Conservation (phyloP, 2,113 vertebrate species). For the Atrichornis clamosus region DNA sequence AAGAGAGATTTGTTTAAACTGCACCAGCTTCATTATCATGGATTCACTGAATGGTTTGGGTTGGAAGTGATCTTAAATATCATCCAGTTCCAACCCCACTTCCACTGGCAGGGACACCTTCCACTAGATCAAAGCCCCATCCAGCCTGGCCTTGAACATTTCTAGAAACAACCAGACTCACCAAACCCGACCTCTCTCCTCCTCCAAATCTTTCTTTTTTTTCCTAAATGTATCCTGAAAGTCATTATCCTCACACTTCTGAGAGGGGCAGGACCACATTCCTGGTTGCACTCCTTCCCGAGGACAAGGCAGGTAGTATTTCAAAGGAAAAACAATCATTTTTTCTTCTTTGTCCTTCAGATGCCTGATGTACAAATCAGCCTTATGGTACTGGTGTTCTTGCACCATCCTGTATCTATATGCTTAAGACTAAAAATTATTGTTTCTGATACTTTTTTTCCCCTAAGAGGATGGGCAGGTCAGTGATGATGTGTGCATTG, state of each 20-base stretch:
- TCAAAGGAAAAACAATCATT: background rate
- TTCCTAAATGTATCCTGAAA: background rate
- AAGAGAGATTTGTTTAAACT: background rate
- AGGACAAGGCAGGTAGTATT: background rate
- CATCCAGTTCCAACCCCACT: background rate
- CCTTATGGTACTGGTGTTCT: background rate
- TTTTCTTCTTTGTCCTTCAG: background rate
- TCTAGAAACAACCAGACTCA: background rate
- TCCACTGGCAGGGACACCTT: background rate
- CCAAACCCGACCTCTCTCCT: background rate
- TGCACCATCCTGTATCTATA: background rate
- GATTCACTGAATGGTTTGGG: background rate
- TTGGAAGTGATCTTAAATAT: background rate
- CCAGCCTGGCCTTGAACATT: background rate
- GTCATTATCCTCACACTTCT: background rate
- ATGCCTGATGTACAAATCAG: background rate
- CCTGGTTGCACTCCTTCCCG: background rate
- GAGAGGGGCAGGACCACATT: background rate
- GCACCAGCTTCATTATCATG: background rate
- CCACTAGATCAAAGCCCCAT: background rate
- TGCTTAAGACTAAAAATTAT: background rate
- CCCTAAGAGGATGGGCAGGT: background rate
- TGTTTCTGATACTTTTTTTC: background rate
- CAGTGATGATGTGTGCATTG: background rate
- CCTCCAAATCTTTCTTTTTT: background rate